Evolutionary conservation across 2,797 vertebrate species (phyloP), one percentile per base, ranked within the genome.

Genomic region (Parotocinclus haroldoi): DNA sequence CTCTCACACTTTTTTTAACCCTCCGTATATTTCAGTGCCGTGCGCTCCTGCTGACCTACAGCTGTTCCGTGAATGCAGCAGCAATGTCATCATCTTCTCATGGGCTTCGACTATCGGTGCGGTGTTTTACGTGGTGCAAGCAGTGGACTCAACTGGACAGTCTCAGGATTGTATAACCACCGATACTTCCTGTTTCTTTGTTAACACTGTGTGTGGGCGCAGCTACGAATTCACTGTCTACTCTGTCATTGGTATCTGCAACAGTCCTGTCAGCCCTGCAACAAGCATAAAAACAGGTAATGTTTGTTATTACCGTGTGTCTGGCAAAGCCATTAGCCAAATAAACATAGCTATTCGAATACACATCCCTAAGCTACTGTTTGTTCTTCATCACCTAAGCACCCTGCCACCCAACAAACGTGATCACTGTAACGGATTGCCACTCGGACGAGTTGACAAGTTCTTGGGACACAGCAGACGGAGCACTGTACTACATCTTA

Each of bases 131-230:
- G 14, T 52, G 37, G 87, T 87, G 12, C 71, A 0, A 1, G 76
- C 85, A 4, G 58, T 80, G 2, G 85, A 89, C 73, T 79, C 84
- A 4, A 49, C 81, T 78, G 88, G 87, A 38, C 16, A 11, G 0
- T 68, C 74, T 4, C 76, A 73, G 49, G 67, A 83, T 36, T 93
- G 91, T 66, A 7, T 87, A 53, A 91, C 90, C 11, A 17, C 55
- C 13, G 86, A 88, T 1, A 86, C 73, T 46, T 78, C 76, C 7
- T 93, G 91, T 75, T 85, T 87, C 73, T 93, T 93, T 77, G 86
- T 88, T 11, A 44, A 83, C 27, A 81, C 84, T 0, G 12, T 18
- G 1, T 93, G 91, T 65, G 91, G 91, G 27, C 80, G 63, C 0
- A 76, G 54, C 10, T 91, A 92, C 73, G 55, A n/a, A 68, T 89